Percentiles rank a stretch among this genome's conserved stretches.
These are phyloP conservation scores for Lethrus apterus DNA, from an alignment of 1,140 invertebrate genomes.

Conservation along the genomic window DNA sequence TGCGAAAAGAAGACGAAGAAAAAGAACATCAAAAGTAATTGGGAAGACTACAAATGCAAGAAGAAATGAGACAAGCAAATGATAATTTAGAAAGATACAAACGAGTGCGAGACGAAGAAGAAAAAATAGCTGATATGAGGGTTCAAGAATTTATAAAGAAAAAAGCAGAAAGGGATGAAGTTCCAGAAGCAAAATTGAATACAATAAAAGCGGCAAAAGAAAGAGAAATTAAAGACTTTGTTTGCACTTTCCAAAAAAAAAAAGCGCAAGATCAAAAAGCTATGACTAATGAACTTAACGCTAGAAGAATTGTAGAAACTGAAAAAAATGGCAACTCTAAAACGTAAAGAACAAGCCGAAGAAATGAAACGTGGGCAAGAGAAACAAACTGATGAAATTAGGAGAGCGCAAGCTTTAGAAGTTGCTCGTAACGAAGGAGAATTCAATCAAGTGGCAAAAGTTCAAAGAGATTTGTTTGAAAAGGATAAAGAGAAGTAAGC, in stretches of 20 bases:
- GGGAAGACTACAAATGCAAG: constrained; percentile 42
- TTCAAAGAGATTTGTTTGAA: constrained; percentile 33
- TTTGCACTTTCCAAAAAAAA: too few species aligned
- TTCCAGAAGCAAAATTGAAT: constrained; percentile 46
- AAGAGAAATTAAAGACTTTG: constrained; percentile 43
- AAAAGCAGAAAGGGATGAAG: constrained; percentile 50
- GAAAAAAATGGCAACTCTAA: constrained; percentile 35
- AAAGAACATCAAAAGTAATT: constrained; percentile 39
- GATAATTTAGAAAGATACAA: constrained; percentile 50
- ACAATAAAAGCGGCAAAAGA: constrained; percentile 44
- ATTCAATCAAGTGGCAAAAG: constrained; percentile 44
- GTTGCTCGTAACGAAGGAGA: constrained; percentile 53
- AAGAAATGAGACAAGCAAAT: constrained; percentile 50
- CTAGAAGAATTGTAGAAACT: constrained; percentile 40
- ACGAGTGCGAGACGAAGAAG: constrained; percentile 50
- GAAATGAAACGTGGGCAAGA: constrained; percentile 40
- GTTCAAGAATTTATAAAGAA: constrained; percentile 52
- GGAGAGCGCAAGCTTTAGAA: constrained; percentile 50
- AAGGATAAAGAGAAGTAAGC: constrained; percentile 45
- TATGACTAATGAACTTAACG: constrained; percentile 40
- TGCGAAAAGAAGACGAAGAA: constrained; percentile 47
- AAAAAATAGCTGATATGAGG: constrained; percentile 51
- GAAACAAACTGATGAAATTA: constrained; percentile 45
- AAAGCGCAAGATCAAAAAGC: constrained; percentile 38
- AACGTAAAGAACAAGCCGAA: constrained; percentile 27